Evolutionary conservation across 2,113 vertebrate genomes (phyloP).

Genomic region (Origma solitaria): DNA sequence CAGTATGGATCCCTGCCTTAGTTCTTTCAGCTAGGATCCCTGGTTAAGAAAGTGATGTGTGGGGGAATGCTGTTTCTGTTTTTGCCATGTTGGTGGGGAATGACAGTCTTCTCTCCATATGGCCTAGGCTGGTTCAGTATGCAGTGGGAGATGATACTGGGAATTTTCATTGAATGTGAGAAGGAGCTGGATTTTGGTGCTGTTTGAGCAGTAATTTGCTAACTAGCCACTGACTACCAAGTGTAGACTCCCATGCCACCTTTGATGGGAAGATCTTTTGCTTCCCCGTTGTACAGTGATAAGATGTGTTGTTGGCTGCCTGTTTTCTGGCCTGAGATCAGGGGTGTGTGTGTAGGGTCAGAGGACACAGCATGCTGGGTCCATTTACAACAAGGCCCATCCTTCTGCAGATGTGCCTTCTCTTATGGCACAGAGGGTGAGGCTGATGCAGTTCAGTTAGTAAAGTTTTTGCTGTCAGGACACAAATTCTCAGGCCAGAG

Average conservation of each 20-base stretch:
- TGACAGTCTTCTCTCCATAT: neutral
- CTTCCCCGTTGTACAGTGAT: neutral
- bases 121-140: neutral
- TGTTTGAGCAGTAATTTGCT: neutral
- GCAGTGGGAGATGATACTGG: accelerated
- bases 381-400: accelerated
- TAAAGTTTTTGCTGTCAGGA: neutral
- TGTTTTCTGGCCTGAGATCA: neutral
- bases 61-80: neutral
- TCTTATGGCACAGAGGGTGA: neutral
- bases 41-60: neutral
- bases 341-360: neutral
- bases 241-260: neutral
- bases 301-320: neutral
- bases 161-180: neutral
- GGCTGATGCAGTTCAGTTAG: neutral
- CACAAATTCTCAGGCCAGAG: neutral
- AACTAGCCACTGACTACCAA: neutral
- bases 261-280: neutral
- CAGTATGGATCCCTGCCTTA: neutral
- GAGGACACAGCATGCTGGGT: neutral
- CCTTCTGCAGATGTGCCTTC: neutral
- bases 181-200: neutral
- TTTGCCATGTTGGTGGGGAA: neutral
- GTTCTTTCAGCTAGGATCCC: neutral